Evolutionary conservation across 2,888 invertebrate genomes (phyloP), one percentile per base, ranked within the genome.

Genomic region (Sarcophaga carnaria): DNA sequence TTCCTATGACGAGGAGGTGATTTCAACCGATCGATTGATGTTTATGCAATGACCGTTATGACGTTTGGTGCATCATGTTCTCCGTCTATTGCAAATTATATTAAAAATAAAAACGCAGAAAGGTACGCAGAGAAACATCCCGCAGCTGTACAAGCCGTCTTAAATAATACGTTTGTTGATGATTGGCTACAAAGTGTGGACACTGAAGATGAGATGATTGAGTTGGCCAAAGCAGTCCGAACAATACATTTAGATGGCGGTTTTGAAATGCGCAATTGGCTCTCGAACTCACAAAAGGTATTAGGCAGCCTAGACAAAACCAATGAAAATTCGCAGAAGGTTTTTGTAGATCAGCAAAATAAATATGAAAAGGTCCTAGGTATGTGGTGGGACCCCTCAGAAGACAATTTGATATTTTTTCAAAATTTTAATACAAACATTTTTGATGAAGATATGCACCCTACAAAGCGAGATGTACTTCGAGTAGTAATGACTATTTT

Each of bases 331-430:
- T 25, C 20, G 14, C 60, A 59, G 12, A 60, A 70, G 62, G 60
- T 60, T 27, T 17, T 59, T 74, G 4, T 78, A 60, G 71, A 82
- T 60, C 63, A 25, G 1, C 76, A 83, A 70, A 37, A 66, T 0
- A 49, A 4, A 0, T 37, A 66, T n/a, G 88, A 89, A 60, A 88
- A 88, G 45, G 76, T 89, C 0, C 70, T 90, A 11, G 90, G 90
- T 0, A 83, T 90, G 71, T 85, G 70, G 25, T 89, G 90, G 90
- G 47, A 88, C 5, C 45, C 88, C 0, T 12, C 4, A 0, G 12
- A 47, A 0, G 90, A 90, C 74, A 71, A 49, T 1, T 82, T 91
- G 4, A 80, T 63, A 0, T 88, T 86, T 54, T 17, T 80, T 54
- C 67, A 60, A 10, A 84, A 87, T 67, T 79, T 82, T 71, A 60